Evolutionary conservation across 2,888 invertebrate species (phyloP), one percentile per base, ranked within the genome.

Genomic region (Agapostemon virescens): DNA sequence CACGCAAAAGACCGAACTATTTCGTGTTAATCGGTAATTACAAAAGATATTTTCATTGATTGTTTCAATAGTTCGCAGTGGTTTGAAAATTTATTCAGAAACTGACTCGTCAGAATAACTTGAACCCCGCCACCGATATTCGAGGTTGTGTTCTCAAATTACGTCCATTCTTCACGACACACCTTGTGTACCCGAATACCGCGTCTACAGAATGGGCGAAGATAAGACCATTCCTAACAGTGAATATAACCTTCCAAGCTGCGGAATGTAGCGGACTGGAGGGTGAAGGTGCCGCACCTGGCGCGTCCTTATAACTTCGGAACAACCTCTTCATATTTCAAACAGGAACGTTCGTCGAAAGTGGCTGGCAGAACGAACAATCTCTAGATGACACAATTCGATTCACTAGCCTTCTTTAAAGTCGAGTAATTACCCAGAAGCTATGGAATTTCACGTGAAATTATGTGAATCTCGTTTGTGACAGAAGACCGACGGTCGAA

Each of bases 261-360:
- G 64, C 23, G 73, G 45, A 61, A 77, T 72, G 67, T 68, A 63
- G 26, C 38, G 55, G 38, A 61, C n/a, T 69, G 38, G 55, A 69
- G 68, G 74, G 79, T 63, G 73, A 69, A 74, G 85, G 76, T 77
- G 84, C 76, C 77, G 79, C 84, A 85, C 80, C 81, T 86, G 87
- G 77, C 77, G 74, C 79, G 64, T 78, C 81, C 84, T 86, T 82
- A 83, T 86, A 87, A 88, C 85, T 87, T 87, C 42, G 64, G 71
- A 84, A 86, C 83, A 84, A 84, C 83, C 81, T 79, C 81, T 82
- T 85, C 87, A 85, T 88, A 87, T 87, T 86, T 87, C 79, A 88
- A 78, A 66, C 74, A 76, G 67, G 69, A 80, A 68, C 72, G 61
- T 72, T 81, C 49, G 72, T 66, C 36, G 36, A 26, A 73, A 73